A percentile compares a stretch with the other conserved stretches of the same genome.
Evolutionary conservation across 1,140 invertebrate species (phyloP).

Genomic region (Bombus pascuorum): DNA sequence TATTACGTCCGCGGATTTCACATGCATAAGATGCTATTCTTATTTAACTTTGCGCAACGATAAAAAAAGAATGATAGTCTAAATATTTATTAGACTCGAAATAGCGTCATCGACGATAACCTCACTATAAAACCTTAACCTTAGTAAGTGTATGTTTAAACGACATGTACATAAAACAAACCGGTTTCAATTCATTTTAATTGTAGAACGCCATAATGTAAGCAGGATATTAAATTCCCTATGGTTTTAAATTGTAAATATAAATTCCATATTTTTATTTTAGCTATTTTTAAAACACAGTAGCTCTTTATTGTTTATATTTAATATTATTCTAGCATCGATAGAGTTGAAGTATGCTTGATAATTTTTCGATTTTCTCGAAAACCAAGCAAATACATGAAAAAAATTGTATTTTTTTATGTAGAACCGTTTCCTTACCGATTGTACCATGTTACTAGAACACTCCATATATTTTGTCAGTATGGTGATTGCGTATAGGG

Average conservation of each 20-base stretch:
- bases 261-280: too few species aligned
- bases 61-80: not conserved
- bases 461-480: too few species aligned
- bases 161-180: not conserved
- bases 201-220: not conserved
- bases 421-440: too few species aligned
- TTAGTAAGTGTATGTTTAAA: not conserved
- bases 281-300: too few species aligned
- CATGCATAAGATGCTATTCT: conserved; percentile 1
- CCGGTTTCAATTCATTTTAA: not conserved
- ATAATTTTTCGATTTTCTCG: too few species aligned
- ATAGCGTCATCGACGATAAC: not conserved
- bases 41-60: not conserved
- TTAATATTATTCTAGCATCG: too few species aligned
- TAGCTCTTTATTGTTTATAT: too few species aligned
- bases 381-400: too few species aligned
- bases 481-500: not conserved
- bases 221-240: not conserved
- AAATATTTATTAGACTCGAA: not conserved
- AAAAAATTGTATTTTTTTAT: too few species aligned
- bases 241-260: too few species aligned
- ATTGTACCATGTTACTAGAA: too few species aligned
- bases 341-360: too few species aligned
- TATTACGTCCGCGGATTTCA: not conserved
- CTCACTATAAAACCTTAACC: not conserved